These are phyloP conservation scores for Amphipyra berbera DNA, from an alignment of 2,888 invertebrate species.

Conservation along the genomic window DNA sequence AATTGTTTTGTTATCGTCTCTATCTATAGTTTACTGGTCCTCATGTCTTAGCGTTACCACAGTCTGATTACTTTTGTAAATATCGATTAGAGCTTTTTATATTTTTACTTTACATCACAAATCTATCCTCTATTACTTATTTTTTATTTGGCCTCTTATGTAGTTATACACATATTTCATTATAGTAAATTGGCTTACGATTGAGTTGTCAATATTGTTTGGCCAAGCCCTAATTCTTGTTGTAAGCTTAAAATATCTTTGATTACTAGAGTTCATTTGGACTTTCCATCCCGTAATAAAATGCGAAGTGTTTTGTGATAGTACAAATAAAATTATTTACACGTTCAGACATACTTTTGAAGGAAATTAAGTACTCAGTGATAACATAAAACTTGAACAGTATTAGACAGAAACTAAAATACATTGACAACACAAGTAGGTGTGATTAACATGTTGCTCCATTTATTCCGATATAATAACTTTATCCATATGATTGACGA, in stretches of 20 bases:
- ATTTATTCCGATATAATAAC: conserved; percentile 56
- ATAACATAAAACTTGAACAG: conserved; percentile 70
- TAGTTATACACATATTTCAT: conserved; percentile 73
- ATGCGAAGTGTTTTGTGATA: conserved; percentile 78
- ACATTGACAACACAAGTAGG: conserved; percentile 46
- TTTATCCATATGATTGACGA: conserved; percentile 39
- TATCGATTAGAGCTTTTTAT: conserved; percentile 76
- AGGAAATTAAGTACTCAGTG: conserved; percentile 68
- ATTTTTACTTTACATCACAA: conserved; percentile 75
- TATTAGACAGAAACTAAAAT: conserved; percentile 72
- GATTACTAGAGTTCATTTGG: conserved; percentile 40
- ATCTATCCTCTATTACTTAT: conserved; percentile 64
- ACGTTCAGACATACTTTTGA: conserved; percentile 60
- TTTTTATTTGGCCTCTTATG: conserved; percentile 74
- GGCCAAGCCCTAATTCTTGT: conserved; percentile 77
- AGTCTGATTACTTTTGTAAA: conserved; percentile 78
- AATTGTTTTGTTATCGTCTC: conserved; percentile 41
- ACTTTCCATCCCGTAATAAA: conserved; percentile 38
- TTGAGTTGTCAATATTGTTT: conserved; percentile 71
- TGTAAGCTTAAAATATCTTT: conserved; percentile 65
- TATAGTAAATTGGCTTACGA: conserved; percentile 72
- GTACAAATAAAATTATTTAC: conserved; percentile 85
- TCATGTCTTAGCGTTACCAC: conserved; percentile 75
- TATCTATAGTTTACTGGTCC: conserved; percentile 47
- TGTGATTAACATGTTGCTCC: conserved; percentile 54